Evolutionary conservation across 2,113 vertebrate species (phyloP), one percentile per base, ranked within the genome.

Genomic region (Ictidomys tridecemlineatus): DNA sequence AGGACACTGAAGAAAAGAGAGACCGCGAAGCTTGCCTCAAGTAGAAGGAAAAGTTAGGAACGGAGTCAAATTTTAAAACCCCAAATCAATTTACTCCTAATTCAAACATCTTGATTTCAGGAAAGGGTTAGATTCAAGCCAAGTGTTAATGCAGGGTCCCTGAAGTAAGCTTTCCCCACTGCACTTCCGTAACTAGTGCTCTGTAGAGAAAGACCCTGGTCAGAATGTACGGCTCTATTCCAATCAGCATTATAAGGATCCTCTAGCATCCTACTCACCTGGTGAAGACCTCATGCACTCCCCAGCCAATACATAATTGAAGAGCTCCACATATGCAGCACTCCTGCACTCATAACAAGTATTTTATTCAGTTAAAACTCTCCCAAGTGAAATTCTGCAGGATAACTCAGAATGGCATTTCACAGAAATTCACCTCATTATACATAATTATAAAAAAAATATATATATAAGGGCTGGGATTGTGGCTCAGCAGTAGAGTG

Each of bases 1-100:
- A 93, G 18, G 86, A 84, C 16, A 42, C 39, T 28, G 4, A 87
- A 96, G 74, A 86, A 78, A 87, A 84, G 7, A 94, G 70, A 89
- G 8, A 92, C 17, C 79, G 28, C n/a, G 83, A 92, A 85, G 32
- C 65, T 85, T 80, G 39, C 92, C 77, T 95, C 65, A 85, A 77
- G 28, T n/a, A 61, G 18, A 69, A 39, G 67, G 65, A 42, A 39
- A 91, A 42, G 24, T 91, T 72, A 77, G 28, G 67, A 89, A 51
- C 13, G 83, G 45, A 82, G 24, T 9, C n/a, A 86, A 80, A 28
- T 63, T 67, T 65, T 65, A 65, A 67, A 67, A 67, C 6, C 42
- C 32, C 53, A 86, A 67, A 73, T 77, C 51, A 45, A 63, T 42
- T 20, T 42, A 91, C 72, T 63, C 70, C 20, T 39, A 78, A 83